Evolutionary conservation across 1,140 invertebrate species (phyloP), one percentile per base, ranked within the genome.

Genomic region (Temnothorax longispinosus): DNA sequence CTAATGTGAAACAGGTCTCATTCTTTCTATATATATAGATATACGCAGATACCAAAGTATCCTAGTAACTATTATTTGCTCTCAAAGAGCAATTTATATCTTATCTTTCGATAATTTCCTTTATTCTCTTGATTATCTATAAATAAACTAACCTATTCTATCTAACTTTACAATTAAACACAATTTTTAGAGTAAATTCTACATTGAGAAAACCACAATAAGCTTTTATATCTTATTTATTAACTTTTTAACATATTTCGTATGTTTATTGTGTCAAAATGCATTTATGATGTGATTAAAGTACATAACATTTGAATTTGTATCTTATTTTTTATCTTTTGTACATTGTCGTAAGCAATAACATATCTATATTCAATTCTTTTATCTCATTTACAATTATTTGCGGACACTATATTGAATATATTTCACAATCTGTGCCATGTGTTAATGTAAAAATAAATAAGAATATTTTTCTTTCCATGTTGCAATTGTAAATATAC

Each of bases 401-500:
- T 35, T 38, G 13, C 15, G 13, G 6, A 60, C 0, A 54, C 6
- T 0, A 67, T 87, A 85, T 18, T 54, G 41, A 75, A 88, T 41
- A 81, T 69, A 60, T 89, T 78, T 75, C 56, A 86, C 38, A 69
- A 72, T 77, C 71, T 72, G 64, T 90, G 82, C 82, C 87, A 89
- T 81, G 60, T 52, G 21, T 74, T 74, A 47, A 74, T 75, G 56
- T 89, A 56, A 89, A 77, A 87, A 84, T 74, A 21, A 74, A 78
- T 44, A 3, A 64, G 50, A 74, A 11, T 35, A 64, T 52, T 56
- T 69, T 69, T 74, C 62, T 67, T 89, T 44, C 6, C 27, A 69
- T 65, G 62, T 78, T 62, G 18, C 50, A 85, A 32, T 85, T 90
- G 88, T 90, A 90, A 87, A 89, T 90, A 90, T 72, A 60, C 77